Percentiles rank a stretch among this genome's conserved stretches.
Conservation (phyloP, 2,797 vertebrate genomes). For the Alosa sapidissima region DNA sequence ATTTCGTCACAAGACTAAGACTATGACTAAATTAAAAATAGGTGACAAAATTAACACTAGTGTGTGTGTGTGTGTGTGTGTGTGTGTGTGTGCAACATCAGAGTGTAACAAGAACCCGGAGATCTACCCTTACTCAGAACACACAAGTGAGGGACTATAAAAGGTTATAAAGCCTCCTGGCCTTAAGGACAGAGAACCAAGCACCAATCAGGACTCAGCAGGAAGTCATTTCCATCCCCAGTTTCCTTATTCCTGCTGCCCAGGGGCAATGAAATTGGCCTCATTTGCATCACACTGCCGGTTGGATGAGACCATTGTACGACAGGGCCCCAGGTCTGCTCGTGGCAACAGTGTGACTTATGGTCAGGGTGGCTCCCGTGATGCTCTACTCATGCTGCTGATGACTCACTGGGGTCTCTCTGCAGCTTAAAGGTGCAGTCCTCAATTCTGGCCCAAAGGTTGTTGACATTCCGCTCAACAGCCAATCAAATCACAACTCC, state of each 20-base stretch:
- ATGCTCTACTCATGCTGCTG: background rate
- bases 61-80: slow-evolving; percentile 46
- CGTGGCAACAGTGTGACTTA: background rate
- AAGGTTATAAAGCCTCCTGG: background rate
- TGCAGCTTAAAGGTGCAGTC: background rate
- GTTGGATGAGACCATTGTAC: background rate
- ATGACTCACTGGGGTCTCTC: background rate
- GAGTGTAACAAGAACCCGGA: background rate
- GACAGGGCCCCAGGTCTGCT: background rate
- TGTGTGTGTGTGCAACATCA: slow-evolving; percentile 37
- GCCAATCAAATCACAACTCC: background rate
- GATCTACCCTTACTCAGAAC: slow-evolving; percentile 31
- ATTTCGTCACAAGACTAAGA: too few species aligned
- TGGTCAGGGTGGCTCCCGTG: background rate
- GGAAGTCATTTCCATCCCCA: slow-evolving; percentile 38
- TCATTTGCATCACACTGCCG: slow-evolving; percentile 50
- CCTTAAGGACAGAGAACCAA: background rate
- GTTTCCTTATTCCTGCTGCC: slow-evolving; percentile 58
- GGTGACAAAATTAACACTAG: too few species aligned
- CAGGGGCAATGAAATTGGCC: slow-evolving; percentile 8
- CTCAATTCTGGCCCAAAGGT: background rate
- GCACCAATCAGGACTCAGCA: slow-evolving; percentile 43
- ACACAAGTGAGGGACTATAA: slow-evolving; percentile 26
- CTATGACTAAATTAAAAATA: too few species aligned
- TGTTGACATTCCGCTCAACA: background rate